Base-by-base conservation (phyloP, 2,888 invertebrate species). In the Perizoma affinitatum region DNA sequence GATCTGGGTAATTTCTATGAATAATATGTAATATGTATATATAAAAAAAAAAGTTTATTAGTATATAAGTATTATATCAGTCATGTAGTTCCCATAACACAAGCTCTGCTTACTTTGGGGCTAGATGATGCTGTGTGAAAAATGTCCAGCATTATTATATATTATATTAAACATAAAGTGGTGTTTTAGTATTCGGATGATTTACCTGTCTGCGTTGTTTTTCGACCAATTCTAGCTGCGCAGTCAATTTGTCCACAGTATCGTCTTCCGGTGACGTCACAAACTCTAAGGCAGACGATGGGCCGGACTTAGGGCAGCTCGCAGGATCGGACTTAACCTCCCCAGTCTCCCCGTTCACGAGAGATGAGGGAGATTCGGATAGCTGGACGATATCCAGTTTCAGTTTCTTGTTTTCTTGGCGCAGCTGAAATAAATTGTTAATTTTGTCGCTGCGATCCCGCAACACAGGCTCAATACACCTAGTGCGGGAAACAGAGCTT, bases 221-320 rank as follows among this genome's bases (percentile, higher is more conserved):
- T 72, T 92, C 93, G 4, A 86, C 85, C 0, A 92, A 76, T 48
- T 87, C 90, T 45, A 92, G 69, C 65, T 93, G 93, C 1, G 87
- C 78, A 0, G 90, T 89, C 36, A 93, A 70, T 56, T 89, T 89
- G 61, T 93, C 83, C 8, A 93, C 81, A 8, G 87, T 90, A 66
- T 91, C 90, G 58, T 92, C 91, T 6, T 91, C 90, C 0, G 90
- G 90, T 58, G 89, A 88, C 63, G 88, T 82, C 66, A 90, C 90
- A 67, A 91, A 93, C 88, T 91, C 91, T 11, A 90, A 65, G 0
- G 81, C 85, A 0, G 89, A 88, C 4, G 84, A 76, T 0, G 86
- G 84, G 0, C 86, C 86, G 0, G 86, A 84, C 45, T 71, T 77
- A 6, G 36, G 46, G 45, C 50, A 11, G 4, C 7, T 0, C 9